These are phyloP conservation scores for Aegithalos caudatus DNA, from an alignment of 2,113 vertebrate species.

Conservation along the genomic window DNA sequence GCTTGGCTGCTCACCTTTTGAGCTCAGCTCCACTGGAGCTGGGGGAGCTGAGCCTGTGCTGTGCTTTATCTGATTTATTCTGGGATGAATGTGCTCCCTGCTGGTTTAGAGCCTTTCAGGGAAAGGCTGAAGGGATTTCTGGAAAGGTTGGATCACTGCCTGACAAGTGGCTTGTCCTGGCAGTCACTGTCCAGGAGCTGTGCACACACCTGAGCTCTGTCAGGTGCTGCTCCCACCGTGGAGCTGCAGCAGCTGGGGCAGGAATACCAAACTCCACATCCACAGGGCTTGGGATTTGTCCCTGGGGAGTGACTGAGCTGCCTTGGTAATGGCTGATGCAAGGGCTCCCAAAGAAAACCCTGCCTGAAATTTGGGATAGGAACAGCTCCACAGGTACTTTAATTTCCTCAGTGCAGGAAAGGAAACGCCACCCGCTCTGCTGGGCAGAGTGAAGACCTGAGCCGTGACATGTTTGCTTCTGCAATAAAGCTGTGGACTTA, in stretches of 20 bases:
- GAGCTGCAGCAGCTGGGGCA: neutral
- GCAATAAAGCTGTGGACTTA: neutral
- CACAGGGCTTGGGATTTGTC: neutral
- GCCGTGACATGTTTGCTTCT: neutral
- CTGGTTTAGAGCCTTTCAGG: rapidly evolving
- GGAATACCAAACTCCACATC: neutral
- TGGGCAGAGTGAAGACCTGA: neutral
- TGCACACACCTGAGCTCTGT: neutral
- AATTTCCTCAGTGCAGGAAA: neutral
- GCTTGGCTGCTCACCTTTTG: neutral
- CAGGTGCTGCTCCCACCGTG: neutral
- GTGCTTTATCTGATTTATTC: neutral
- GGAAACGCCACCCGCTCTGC: neutral
- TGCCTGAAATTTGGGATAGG: rapidly evolving
- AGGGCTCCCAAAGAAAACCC: neutral
- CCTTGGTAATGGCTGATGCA: neutral
- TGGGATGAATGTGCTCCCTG: neutral
- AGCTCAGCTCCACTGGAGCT: neutral
- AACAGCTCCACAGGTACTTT: neutral
- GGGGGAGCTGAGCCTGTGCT: neutral
- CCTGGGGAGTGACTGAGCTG: neutral
- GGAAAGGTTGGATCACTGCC: neutral
- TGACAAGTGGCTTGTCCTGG: neutral
- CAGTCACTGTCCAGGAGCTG: neutral
- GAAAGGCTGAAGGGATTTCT: neutral